Evolutionary conservation across 2,113 vertebrate genomes (phyloP), one percentile per base, ranked within the genome.

Genomic region (Ictalurus punctatus): DNA sequence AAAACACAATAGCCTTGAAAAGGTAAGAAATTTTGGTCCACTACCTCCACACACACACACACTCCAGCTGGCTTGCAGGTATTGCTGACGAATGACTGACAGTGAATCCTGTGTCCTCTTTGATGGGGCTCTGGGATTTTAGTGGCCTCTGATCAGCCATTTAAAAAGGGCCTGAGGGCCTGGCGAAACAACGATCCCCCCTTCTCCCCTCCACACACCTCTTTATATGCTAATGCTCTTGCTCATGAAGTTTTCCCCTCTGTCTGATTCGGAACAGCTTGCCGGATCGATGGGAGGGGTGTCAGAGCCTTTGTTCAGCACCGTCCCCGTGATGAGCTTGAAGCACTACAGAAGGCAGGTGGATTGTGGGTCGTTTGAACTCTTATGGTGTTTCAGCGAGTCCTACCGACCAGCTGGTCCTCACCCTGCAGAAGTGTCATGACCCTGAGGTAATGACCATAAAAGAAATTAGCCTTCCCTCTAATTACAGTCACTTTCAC

Each of bases 191-290:
- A 86, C 92, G 88, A 87, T 58, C 89, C 83, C 84, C 84, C 56
- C 34, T 56, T 59, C 83, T 90, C 89, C 90, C 90, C 90, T 91
- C 86, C 89, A 91, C 91, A 94, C 91, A 92, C 86, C 94, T 95
- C 95, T 96, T 95, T 95, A 94, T 94, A 96, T 96, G 95, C 93
- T 95, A 96, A 96, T 96, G 90, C 91, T 27, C 21, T 88, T 58
- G 89, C 90, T 90, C 86, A 76, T 90, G 91, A 92, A 94, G 92
- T 92, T 93, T 89, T 92, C 92, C 91, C 92, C 90, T 69, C 90
- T 86, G 89, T 88, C 91, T 95, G 93, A 96, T 95, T 95, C 92
- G 90, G 89, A 95, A 94, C 93, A 95, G 94, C 94, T 94, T 94
- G 95, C 93, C 89, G 89, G 93, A 89, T 89, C 86, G 61, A 78